Conservation (phyloP, 2,113 vertebrate species). For the Nettapus auritus region DNA sequence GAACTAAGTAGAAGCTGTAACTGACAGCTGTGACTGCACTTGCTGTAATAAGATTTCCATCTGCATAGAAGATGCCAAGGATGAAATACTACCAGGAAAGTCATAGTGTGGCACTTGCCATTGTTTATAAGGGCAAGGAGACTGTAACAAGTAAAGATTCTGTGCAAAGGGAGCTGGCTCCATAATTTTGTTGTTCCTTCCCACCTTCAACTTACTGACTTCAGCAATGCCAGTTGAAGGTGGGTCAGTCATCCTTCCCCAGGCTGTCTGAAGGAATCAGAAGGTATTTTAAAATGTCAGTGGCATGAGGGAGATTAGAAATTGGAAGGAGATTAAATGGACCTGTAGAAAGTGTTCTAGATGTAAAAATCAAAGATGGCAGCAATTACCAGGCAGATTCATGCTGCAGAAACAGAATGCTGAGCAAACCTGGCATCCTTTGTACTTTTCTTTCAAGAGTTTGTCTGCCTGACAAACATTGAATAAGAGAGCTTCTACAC, state of each 20-base stretch:
- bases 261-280: background rate
- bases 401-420: background rate
- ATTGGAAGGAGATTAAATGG: background rate
- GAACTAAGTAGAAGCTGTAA: background rate
- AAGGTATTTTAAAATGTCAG: background rate
- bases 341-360: background rate
- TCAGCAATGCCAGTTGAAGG: background rate
- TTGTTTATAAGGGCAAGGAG: background rate
- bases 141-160: background rate
- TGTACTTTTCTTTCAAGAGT: background rate
- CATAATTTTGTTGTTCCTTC: background rate
- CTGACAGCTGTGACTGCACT: too few species aligned
- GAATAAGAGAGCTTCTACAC: background rate
- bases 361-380: background rate
- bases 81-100: background rate
- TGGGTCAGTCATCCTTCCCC: background rate
- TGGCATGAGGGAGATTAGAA: background rate
- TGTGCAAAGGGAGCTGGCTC: background rate
- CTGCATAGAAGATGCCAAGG: background rate
- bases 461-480: background rate
- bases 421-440: background rate
- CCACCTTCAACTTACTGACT: background rate
- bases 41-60: background rate
- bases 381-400: background rate
- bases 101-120: background rate